A percentile compares a stretch with the other conserved stretches of the same genome.
Evolutionary conservation across 2,888 invertebrate genomes (phyloP).

Genomic region (Pristionchus mayeri): DNA sequence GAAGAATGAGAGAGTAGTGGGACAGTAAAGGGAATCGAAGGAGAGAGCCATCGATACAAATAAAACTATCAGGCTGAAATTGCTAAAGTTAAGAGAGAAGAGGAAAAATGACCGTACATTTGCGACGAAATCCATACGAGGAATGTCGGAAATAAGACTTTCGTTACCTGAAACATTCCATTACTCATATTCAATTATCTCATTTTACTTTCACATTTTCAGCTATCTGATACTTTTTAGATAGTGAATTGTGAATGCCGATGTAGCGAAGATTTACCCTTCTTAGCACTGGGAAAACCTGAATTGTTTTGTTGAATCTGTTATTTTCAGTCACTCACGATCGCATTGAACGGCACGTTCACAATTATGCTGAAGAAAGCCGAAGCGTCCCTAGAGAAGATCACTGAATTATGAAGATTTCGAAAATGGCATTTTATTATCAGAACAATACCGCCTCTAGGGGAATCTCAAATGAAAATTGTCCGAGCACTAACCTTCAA

Average conservation of each 20-base stretch:
- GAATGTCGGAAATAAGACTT: not conserved
- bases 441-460: too few species aligned
- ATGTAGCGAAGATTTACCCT: not conserved
- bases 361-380: not conserved
- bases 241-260: not conserved
- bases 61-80: not conserved
- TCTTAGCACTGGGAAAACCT: not conserved
- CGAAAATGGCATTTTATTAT: not conserved
- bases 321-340: not conserved
- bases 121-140: not conserved
- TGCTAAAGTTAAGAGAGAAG: not conserved
- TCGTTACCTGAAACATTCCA: not conserved
- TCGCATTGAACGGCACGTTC: constrained; percentile 4
- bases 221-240: constrained; percentile 12
- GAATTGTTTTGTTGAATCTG: not conserved
- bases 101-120: not conserved
- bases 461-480: too few species aligned
- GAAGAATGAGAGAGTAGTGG: not conserved
- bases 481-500: not conserved
- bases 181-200: not conserved
- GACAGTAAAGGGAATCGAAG: not conserved
- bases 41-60: not conserved
- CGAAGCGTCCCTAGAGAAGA: not conserved
- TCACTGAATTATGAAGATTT: not conserved
- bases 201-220: not conserved